Evolutionary conservation across 2,113 vertebrate species (phyloP).

Genomic region (Lichenostomus cassidix): DNA sequence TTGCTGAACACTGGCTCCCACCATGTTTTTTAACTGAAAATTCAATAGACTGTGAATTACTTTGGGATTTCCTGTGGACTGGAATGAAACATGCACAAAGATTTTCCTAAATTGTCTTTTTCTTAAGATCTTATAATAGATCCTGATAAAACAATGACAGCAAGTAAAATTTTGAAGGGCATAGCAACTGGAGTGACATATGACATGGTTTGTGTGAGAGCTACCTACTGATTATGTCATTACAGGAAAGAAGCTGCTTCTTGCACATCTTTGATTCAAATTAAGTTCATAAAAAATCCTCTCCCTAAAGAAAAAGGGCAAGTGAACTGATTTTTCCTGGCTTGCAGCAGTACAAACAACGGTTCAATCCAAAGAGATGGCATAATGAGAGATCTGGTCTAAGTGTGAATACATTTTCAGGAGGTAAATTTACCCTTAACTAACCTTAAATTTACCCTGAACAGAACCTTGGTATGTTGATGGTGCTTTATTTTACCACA

Average conservation of each 20-base stretch:
- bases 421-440: neutral
- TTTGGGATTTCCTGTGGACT: neutral
- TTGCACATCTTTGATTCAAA: neutral
- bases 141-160: neutral
- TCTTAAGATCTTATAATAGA: neutral
- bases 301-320: neutral
- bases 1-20: neutral
- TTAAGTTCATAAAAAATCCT: neutral
- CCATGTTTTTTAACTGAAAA: neutral
- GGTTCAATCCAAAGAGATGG: neutral
- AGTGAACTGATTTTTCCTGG: neutral
- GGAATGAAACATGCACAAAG: neutral
- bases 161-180: neutral
- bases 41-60: neutral
- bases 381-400: neutral
- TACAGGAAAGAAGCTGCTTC: neutral
- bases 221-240: no score
- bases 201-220: neutral
- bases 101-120: neutral
- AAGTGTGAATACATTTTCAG: neutral
- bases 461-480: neutral
- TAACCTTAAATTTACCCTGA: neutral
- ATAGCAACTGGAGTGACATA: neutral
- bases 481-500: neutral
- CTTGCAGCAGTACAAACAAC: neutral